These are phyloP conservation scores for Luehdorfia chinensis DNA, from an alignment of 1,140 invertebrate species.

Conservation along the genomic window DNA sequence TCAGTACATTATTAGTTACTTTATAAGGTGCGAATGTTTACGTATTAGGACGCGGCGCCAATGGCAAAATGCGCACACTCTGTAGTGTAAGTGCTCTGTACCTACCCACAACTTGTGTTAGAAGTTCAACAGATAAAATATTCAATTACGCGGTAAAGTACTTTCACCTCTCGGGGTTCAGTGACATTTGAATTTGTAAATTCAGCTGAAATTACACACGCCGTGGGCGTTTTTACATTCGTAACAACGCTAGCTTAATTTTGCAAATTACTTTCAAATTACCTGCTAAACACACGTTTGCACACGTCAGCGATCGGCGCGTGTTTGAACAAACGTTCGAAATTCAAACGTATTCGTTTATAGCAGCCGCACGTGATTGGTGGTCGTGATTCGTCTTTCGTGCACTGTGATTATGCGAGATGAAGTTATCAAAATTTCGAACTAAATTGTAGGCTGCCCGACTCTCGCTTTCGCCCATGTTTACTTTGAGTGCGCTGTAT, in stretches of 20 bases:
- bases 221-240: constrained; percentile 21
- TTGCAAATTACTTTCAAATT: constrained; percentile 44
- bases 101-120: constrained; percentile 8
- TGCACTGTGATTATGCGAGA: constrained; percentile 51
- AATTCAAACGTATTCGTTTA: constrained; percentile 43
- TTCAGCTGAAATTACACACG: constrained; percentile 28
- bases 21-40: neutral
- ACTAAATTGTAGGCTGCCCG: constrained; percentile 44
- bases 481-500: constrained; percentile 46
- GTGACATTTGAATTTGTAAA: constrained; percentile 33
- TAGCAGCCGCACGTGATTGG: constrained; percentile 38
- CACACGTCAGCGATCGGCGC: constrained; percentile 27
- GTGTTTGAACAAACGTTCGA: constrained; percentile 39
- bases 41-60: too few relatives aligned
- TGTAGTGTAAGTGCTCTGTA: constrained; percentile 6
- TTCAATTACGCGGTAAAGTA: constrained; percentile 45
- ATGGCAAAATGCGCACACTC: neutral
- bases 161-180: constrained; percentile 38
- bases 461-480: constrained; percentile 51
- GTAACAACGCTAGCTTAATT: constrained; percentile 29
- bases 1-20: neutral
- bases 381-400: constrained; percentile 31
- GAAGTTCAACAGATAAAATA: constrained; percentile 39
- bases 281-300: constrained; percentile 43
- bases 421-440: constrained; percentile 60